phyloP scores from a whole-genome alignment of 1,140 invertebrate species.

The Holotrichia oblita region DNA sequence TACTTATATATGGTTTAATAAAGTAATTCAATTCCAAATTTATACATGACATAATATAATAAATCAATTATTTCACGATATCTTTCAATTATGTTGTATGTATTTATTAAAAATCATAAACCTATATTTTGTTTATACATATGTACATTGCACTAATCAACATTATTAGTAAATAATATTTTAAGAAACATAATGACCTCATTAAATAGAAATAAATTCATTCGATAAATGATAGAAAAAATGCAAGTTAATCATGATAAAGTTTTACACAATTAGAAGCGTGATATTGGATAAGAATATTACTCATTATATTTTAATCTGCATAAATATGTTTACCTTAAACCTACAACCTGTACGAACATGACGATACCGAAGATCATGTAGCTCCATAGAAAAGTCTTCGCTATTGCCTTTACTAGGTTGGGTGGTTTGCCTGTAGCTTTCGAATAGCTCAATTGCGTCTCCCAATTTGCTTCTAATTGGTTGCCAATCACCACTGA shows the following conservation, averaged over 20 bases:
- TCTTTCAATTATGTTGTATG: no score
- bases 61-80: no score
- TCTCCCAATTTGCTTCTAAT: slow-evolving; percentile 37
- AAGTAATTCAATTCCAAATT: no score
- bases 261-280: not conserved
- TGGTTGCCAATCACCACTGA: slow-evolving; percentile 6
- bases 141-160: no score
- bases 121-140: no score
- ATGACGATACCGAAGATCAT: slow-evolving; percentile 24
- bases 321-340: slow-evolving; percentile 9
- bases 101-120: no score
- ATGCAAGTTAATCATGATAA: not conserved
- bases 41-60: no score
- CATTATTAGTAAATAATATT: no score
- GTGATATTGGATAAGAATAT: not conserved
- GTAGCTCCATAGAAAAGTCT: slow-evolving; percentile 13
- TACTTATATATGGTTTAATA: no score
- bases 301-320: not conserved
- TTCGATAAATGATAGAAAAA: not conserved
- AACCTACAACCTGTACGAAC: slow-evolving; percentile 11
- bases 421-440: slow-evolving; percentile 5
- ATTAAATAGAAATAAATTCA: no score
- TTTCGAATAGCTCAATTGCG: not conserved
- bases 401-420: not conserved
- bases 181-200: no score